Conservation (phyloP, 2,888 invertebrate genomes). For the Chloromyia formosa region DNA sequence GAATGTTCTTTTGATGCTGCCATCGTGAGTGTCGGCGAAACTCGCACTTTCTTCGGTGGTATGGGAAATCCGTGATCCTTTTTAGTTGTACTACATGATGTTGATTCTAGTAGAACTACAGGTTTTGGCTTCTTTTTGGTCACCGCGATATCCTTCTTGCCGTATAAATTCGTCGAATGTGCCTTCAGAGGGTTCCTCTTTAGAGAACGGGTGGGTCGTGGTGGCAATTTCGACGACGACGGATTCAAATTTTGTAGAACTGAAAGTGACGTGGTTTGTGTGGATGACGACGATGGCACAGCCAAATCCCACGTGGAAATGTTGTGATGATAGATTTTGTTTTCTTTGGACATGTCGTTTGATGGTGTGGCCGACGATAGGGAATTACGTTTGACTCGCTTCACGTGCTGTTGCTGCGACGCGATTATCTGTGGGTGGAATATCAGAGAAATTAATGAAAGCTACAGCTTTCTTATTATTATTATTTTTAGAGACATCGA, state of each 20-base stretch:
- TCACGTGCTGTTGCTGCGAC: conserved; percentile 42
- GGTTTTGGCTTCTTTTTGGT: conserved; percentile 45
- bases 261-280: background rate
- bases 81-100: conserved; percentile 27
- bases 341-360: conserved; percentile 47
- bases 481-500: too few species aligned
- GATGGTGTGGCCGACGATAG: conserved; percentile 42
- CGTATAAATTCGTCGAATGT: conserved; percentile 41
- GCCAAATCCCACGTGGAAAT: conserved; percentile 44
- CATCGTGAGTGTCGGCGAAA: conserved; percentile 28
- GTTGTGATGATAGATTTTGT: conserved; percentile 45
- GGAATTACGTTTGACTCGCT: conserved; percentile 46
- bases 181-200: conserved; percentile 42
- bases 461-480: too few species aligned
- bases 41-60: conserved; percentile 46
- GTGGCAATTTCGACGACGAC: background rate
- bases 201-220: conserved; percentile 10
- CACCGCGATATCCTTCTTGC: conserved; percentile 38
- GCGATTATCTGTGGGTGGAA: conserved; percentile 43
- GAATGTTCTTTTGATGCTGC: conserved; percentile 1
- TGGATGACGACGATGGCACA: conserved; percentile 35
- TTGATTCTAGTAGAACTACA: conserved; percentile 19
- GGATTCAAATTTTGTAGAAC: conserved; percentile 22
- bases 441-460: too few species aligned
- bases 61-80: conserved; percentile 45